phyloP scores from a whole-genome alignment of 2,113 vertebrate genomes.

The Dasyurus viverrinus region DNA sequence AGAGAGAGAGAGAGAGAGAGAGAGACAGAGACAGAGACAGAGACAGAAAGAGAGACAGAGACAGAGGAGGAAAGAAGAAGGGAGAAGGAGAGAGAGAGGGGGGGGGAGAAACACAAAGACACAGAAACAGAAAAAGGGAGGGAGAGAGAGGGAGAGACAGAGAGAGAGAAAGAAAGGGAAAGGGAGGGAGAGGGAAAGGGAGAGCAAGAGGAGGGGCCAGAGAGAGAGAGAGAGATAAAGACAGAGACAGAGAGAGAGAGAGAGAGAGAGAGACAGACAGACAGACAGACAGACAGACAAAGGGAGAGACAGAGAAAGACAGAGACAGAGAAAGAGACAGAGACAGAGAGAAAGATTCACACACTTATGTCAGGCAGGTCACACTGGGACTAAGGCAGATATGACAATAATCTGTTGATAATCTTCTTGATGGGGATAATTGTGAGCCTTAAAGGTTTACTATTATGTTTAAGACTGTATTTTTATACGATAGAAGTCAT shows the following conservation, averaged over 20 bases:
- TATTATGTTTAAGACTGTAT: not conserved
- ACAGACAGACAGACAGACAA: not conserved
- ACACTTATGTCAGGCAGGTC: not conserved
- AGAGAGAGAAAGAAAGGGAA: not conserved
- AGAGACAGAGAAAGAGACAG: no score
- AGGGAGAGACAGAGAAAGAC: not conserved
- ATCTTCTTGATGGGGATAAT: not conserved
- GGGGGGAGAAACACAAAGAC: not conserved
- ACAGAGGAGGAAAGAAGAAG: no score
- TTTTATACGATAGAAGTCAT: not conserved
- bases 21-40: no score
- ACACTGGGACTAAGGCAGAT: constrained; percentile 39
- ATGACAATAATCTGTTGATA: not conserved
- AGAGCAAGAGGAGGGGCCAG: not conserved
- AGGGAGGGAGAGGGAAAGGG: not conserved
- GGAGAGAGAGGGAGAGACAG: not conserved
- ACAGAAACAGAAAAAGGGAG: no score
- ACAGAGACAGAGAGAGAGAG: no score
- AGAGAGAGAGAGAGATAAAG: no score
- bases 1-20: no score
- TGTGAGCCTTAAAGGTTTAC: not conserved
- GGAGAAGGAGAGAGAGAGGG: no score
- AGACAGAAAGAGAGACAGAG: no score
- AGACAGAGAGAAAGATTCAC: not conserved
- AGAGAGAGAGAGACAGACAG: not conserved